Evolutionary conservation across 2,113 vertebrate species (phyloP).

Genomic region (Daubentonia madagascariensis): DNA sequence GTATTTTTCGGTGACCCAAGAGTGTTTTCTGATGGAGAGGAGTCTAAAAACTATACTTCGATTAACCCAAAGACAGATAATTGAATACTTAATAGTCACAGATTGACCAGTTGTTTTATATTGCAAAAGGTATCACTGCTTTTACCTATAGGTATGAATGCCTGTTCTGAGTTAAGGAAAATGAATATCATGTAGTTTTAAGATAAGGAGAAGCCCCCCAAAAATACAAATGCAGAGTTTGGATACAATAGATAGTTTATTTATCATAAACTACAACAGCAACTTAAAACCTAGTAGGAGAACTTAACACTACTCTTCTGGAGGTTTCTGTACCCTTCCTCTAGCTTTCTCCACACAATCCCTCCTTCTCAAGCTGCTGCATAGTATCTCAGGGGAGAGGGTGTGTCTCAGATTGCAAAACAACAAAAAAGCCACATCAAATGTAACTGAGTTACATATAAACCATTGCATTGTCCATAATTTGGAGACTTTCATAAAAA

Average conservation of each 20-base stretch:
- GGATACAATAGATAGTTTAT: not conserved
- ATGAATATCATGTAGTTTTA: not conserved
- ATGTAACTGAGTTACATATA: constrained; percentile 22
- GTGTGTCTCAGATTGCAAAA: constrained; percentile 54
- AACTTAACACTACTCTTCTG: not conserved
- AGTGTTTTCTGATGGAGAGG: not conserved
- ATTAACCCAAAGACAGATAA: constrained; percentile 31
- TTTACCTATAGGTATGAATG: not conserved
- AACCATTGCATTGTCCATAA: constrained; percentile 35
- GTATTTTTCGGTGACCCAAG: not conserved
- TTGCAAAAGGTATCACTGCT: not conserved
- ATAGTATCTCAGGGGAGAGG: constrained; percentile 44
- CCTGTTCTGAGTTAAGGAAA: not conserved
- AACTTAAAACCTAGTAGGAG: not conserved
- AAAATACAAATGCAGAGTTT: not conserved
- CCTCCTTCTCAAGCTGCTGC: constrained; percentile 34
- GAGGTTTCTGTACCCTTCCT: not conserved
- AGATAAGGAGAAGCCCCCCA: not conserved
- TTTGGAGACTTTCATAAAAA: constrained; percentile 56
- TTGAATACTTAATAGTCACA: not conserved
- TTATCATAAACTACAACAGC: not conserved
- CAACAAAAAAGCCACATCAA: constrained; percentile 74
- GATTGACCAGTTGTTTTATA: not conserved
- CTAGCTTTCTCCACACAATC: not conserved
- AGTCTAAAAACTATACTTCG: not conserved